A percentile compares a stretch with the other conserved stretches of the same genome.
Evolutionary conservation across 35 echinoderm and acorn worm genomes (phyloP).

Genomic region (Nesometra sesokonis): DNA sequence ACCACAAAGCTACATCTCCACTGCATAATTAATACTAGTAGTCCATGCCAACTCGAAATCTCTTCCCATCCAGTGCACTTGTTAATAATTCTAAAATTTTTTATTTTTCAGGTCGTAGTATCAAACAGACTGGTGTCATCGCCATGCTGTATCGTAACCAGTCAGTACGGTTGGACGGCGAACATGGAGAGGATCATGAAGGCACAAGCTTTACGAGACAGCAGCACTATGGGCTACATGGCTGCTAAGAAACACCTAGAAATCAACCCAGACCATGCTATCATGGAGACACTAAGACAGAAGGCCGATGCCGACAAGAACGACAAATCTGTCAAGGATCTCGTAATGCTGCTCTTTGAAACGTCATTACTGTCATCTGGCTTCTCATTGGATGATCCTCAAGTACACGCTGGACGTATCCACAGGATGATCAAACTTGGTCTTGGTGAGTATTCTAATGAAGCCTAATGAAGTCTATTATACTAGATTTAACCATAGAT

Average conservation of each 20-base stretch:
- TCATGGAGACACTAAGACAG: slow-evolving; percentile 77
- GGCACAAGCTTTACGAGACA: slow-evolving; percentile 89
- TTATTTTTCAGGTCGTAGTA: slow-evolving; percentile 70
- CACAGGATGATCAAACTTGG: slow-evolving; percentile 99
- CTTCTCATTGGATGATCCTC: slow-evolving; percentile 85
- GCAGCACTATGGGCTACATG: slow-evolving; percentile 99
- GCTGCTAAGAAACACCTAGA: slow-evolving; percentile 98
- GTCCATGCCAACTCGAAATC: too few relatives aligned
- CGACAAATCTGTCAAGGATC: slow-evolving; percentile 97
- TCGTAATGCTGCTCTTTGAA: slow-evolving; percentile 97
- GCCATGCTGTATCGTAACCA: slow-evolving; percentile 96
- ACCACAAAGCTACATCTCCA: too few relatives aligned
- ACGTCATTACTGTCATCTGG: slow-evolving; percentile 91
- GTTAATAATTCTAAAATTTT: too few relatives aligned
- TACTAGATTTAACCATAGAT: background rate
- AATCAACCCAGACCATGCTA: slow-evolving; percentile 91
- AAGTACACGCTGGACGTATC: slow-evolving; percentile 77
- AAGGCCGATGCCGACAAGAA: slow-evolving; percentile 97
- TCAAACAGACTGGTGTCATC: slow-evolving; percentile 82
- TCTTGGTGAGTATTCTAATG: slow-evolving; percentile 97
- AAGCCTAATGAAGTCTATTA: slow-evolving; percentile 1
- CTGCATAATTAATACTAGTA: too few relatives aligned
- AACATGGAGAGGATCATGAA: slow-evolving; percentile 99
- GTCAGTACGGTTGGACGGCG: slow-evolving; percentile 95
- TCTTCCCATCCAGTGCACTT: too few relatives aligned